Conservation (phyloP, 2,797 vertebrate species). For the Chloroceryle inda region DNA sequence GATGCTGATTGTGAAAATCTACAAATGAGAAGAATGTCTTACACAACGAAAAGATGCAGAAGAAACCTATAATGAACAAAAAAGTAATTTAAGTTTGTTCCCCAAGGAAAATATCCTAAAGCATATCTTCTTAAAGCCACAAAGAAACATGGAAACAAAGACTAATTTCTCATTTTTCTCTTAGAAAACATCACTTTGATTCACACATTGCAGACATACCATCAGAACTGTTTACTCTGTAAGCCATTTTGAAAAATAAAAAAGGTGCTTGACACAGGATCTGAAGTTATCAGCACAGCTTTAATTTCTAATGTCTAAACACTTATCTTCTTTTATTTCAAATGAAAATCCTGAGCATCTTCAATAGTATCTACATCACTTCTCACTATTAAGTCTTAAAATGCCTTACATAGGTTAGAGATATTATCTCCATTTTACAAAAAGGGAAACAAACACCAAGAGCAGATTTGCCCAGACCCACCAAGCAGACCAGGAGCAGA, state of each 20-base stretch:
- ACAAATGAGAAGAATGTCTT: background rate
- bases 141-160: background rate
- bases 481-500: background rate
- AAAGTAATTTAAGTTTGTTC: slow-evolving; percentile 19
- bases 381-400: background rate
- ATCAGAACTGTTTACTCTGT: background rate
- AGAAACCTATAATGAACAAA: slow-evolving; percentile 39
- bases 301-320: background rate
- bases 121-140: background rate
- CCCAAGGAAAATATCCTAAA: slow-evolving; percentile 5
- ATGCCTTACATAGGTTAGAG: background rate
- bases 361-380: background rate
- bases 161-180: background rate
- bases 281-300: background rate
- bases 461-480: background rate
- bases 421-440: background rate
- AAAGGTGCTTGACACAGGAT: background rate
- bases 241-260: background rate
- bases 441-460: background rate
- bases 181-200: background rate
- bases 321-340: background rate
- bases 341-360: background rate
- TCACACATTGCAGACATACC: background rate
- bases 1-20: slow-evolving; percentile 15
- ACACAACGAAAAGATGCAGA: background rate